Conservation (phyloP, 2,113 vertebrate genomes). For the Rostratula benghalensis region DNA sequence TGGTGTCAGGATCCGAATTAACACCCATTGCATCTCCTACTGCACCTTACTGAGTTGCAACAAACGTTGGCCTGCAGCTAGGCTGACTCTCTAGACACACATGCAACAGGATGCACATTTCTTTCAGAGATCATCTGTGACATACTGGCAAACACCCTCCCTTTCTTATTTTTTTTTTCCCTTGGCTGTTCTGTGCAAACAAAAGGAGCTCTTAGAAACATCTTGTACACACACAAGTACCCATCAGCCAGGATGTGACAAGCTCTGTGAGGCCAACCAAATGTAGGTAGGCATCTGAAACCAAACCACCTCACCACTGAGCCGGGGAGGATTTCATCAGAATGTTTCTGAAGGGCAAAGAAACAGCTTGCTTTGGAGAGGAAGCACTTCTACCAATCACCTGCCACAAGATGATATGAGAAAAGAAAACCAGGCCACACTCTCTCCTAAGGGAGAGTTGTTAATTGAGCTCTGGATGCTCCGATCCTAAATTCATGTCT, state of each 20-base stretch:
- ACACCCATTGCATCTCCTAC: not conserved
- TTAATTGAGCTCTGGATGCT: slow-evolving; percentile 37
- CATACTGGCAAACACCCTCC: not conserved
- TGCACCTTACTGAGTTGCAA: not conserved
- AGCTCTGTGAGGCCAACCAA: not conserved
- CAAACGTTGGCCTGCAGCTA: not conserved
- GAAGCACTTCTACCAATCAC: slow-evolving; percentile 1
- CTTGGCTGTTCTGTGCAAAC: not conserved
- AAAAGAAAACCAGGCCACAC: slow-evolving; percentile 41
- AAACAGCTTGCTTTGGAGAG: not conserved
- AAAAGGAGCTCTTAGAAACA: not conserved
- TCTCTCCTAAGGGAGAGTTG: slow-evolving; percentile 19
- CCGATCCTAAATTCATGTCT: not conserved
- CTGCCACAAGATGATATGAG: not conserved
- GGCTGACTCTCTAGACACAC: not conserved
- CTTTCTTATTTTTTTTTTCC: not conserved
- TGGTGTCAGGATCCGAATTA: not conserved
- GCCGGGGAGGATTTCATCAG: not conserved
- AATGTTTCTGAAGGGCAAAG: slow-evolving; percentile 28
- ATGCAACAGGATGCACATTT: not conserved
- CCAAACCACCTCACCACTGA: not conserved
- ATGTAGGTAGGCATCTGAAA: not conserved
- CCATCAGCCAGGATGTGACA: not conserved
- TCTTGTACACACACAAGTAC: not conserved
- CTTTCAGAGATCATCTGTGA: not conserved